A percentile compares a stretch with the other conserved stretches of the same genome.
phyloP scores from a whole-genome alignment of 1,140 invertebrate species.

The Polypedilum pembai region DNA sequence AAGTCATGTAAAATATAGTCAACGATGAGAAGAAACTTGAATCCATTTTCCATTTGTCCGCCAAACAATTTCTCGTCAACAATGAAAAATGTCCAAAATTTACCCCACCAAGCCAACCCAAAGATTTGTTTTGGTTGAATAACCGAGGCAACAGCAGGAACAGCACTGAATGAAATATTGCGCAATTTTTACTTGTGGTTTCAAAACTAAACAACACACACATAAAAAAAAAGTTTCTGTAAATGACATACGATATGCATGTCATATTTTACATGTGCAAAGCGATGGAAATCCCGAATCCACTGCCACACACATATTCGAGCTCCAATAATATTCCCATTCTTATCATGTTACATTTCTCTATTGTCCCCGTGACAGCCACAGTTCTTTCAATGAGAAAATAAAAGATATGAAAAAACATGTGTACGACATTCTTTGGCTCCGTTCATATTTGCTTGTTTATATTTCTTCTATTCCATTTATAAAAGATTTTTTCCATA shows the following conservation, averaged over 20 bases:
- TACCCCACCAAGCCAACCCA: not conserved
- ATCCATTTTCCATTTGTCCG: constrained; percentile 11
- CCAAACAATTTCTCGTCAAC: not conserved
- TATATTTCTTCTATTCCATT: not conserved
- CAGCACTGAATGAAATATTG: constrained; percentile 10
- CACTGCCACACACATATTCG: not conserved
- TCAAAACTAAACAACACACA: not conserved
- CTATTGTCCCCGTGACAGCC: not conserved
- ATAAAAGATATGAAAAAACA: not conserved
- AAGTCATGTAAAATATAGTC: not conserved
- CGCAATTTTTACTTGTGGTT: not conserved
- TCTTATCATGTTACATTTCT: constrained; percentile 10
- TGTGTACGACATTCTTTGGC: not conserved
- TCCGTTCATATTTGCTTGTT: not conserved
- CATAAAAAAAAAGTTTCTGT: not conserved
- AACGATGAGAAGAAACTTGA: not conserved
- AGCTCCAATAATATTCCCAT: constrained; percentile 7
- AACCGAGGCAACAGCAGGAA: too few species aligned
- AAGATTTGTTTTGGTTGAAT: not conserved
- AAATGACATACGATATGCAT: constrained; percentile 18
- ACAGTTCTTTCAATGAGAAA: not conserved
- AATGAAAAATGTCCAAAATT: constrained; percentile 15
- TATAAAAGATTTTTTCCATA: not conserved
- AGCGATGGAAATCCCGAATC: not conserved
- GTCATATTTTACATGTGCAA: not conserved